Evolutionary conservation across 1,140 invertebrate species (phyloP), one percentile per base, ranked within the genome.

Genomic region (Drosophila pseudoobscura): DNA sequence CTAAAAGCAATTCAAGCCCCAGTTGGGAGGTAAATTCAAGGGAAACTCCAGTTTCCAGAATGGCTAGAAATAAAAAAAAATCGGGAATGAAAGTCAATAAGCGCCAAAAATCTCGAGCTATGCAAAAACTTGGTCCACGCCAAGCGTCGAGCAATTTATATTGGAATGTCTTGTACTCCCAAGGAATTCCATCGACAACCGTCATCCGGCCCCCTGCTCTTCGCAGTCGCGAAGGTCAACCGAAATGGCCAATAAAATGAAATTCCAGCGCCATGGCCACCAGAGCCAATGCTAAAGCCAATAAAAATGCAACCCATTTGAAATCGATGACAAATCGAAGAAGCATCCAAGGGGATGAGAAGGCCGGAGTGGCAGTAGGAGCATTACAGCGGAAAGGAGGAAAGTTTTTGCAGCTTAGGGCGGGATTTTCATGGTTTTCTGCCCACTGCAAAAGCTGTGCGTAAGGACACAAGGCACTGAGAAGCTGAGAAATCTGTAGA

Each of bases 181-280:
- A 39, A 55, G 58, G 53, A 78, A 78, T 73, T 17, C 35, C 3
- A 35, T 35, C 31, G 9, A 35, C 31, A 35, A 3, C 29, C 9
- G 3, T 13, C 24, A 26, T 26, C 6, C 50, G 11, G 11, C 9
- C 22, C 17, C 35, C 29, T 35, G 22, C 22, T 24, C n/a, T 29
- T 24, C 15, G 24, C 17, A 29, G 46, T 46, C 65, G 58, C 80
- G 80, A 84, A 84, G 80, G 80, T 84, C 80, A 85, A 65, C 80
- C 80, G 44, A 84, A 84, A 85, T 84, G 80, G 80, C 80, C 80
- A 84, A 84, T 84, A 85, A 84, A 84, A 84, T 85, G 80, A 77
- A 84, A 84, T 84, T 84, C 80, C 76, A 72, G 61, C 44, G 62
- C 65, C 77, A 74, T 49, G 72, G 55, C 20, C 20, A 20, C 20